phyloP scores from a whole-genome alignment of 2,888 invertebrate species.

The Pyrrhia umbra region DNA sequence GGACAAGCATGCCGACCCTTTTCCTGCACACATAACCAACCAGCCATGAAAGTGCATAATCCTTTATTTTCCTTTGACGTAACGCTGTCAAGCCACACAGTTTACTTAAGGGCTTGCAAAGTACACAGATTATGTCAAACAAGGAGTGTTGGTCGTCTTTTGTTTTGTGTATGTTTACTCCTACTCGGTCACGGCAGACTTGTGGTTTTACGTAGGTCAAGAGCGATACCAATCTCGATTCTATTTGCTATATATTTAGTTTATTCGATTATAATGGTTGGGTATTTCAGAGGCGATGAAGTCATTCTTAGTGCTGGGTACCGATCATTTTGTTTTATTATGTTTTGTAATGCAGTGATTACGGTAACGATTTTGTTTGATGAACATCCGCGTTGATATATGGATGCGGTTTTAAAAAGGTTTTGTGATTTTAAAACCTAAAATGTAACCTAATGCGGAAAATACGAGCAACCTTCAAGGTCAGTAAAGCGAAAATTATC shows the following conservation, averaged over 20 bases:
- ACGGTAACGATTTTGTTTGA: conserved; percentile 17
- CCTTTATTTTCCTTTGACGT: conserved; percentile 67
- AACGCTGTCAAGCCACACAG: conserved; percentile 63
- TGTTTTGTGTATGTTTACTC: conserved; percentile 76
- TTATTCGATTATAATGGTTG: conserved; percentile 54
- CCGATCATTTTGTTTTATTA: conserved; percentile 41
- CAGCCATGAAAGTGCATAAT: conserved; percentile 58
- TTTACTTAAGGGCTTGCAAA: conserved; percentile 79
- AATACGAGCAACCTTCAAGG: too few relatives aligned
- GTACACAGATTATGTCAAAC: conserved; percentile 80
- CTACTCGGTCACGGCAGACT: conserved; percentile 85
- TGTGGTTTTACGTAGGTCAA: conserved; percentile 86
- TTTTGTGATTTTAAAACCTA: conserved; percentile 2
- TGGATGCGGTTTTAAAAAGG: conserved; percentile 28
- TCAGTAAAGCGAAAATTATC: too few relatives aligned
- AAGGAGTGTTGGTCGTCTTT: conserved; percentile 73
- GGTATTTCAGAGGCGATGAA: conserved; percentile 61
- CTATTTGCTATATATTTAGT: conserved; percentile 70
- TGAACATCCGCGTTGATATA: conserved; percentile 43
- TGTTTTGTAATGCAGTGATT: conserved; percentile 16
- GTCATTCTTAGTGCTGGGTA: conserved; percentile 32
- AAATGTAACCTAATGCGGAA: not conserved
- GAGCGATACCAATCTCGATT: conserved; percentile 75
- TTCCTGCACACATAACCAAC: conserved; percentile 33
- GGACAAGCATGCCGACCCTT: conserved; percentile 13